A percentile compares a stretch with the other conserved stretches of the same genome.
phyloP scores from a whole-genome alignment of 2,888 invertebrate genomes.

The Rhorus exstirpatorius region DNA sequence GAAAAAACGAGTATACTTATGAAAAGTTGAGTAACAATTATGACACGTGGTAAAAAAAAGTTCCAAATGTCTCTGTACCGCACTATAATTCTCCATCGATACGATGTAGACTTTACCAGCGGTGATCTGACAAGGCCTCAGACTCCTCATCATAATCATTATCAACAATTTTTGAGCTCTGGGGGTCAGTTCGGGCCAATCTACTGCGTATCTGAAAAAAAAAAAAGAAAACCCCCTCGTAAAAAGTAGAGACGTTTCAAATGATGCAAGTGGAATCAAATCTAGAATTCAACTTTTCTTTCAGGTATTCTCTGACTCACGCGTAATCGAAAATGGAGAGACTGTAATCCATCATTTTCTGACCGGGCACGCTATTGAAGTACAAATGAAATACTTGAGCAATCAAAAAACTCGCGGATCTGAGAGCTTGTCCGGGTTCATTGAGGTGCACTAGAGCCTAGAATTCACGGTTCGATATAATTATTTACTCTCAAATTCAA shows the following conservation, averaged over 20 bases:
- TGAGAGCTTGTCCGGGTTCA: slow-evolving; percentile 45
- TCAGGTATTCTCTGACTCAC: too few species aligned
- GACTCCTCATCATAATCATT: slow-evolving; percentile 58
- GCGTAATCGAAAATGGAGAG: slow-evolving; percentile 36
- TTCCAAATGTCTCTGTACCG: slow-evolving; percentile 32
- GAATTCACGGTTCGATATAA: background rate
- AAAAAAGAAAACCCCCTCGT: background rate
- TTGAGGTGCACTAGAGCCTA: slow-evolving; percentile 56
- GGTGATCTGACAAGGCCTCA: slow-evolving; percentile 59
- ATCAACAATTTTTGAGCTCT: slow-evolving; percentile 49
- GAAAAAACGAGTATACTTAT: too few species aligned
- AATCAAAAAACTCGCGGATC: slow-evolving; percentile 51
- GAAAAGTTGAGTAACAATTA: too few species aligned
- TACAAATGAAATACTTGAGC: slow-evolving; percentile 62
- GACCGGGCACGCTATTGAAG: slow-evolving; percentile 54
- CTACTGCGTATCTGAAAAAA: slow-evolving; percentile 43
- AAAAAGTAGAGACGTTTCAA: background rate
- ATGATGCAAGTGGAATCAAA: too few species aligned
- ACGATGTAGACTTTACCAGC: too few species aligned
- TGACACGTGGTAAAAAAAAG: background rate
- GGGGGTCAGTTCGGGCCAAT: slow-evolving; percentile 50
- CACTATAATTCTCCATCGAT: slow-evolving; percentile 63
- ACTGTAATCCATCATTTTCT: slow-evolving; percentile 67
- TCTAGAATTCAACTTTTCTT: background rate
- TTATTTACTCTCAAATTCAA: too few species aligned